These are phyloP conservation scores for Epinephelus malabaricus DNA, from an alignment of 2,797 vertebrate species.

Conservation along the genomic window DNA sequence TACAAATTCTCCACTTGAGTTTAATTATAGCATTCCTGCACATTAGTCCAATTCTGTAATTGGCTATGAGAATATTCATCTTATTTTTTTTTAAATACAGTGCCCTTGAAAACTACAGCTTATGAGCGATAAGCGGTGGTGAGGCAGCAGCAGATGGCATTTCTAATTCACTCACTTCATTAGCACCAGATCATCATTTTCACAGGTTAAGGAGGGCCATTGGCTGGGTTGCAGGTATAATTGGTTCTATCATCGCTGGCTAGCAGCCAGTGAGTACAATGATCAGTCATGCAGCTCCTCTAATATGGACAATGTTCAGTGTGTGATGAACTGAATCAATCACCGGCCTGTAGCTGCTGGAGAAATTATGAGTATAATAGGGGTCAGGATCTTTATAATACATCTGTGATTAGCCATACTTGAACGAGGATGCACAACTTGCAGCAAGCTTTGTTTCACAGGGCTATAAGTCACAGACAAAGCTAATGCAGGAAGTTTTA, in stretches of 20 bases:
- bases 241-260: conserved; percentile 74
- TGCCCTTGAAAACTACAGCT: conserved; percentile 66
- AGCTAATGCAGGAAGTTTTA: conserved; percentile 22
- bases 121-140: conserved; percentile 48
- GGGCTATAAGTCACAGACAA: conserved; percentile 21
- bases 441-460: conserved; percentile 34
- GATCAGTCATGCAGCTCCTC: conserved; percentile 73
- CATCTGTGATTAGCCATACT: conserved; percentile 60
- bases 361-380: conserved; percentile 65
- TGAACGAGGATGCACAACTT: conserved; percentile 25
- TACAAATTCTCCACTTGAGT: conserved; percentile 15
- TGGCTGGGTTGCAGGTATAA: conserved; percentile 74
- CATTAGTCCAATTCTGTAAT: conserved; percentile 33
- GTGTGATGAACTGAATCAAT: conserved; percentile 76
- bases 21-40: conserved; percentile 38
- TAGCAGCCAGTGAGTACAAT: conserved; percentile 64
- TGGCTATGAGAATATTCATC: conserved; percentile 38
- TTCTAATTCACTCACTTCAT: conserved; percentile 80
- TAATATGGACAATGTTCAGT: conserved; percentile 70
- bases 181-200: conserved; percentile 79
- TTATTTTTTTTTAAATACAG: not conserved
- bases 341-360: conserved; percentile 53
- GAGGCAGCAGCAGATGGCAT: conserved; percentile 74
- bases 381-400: conserved; percentile 66
- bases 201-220: conserved; percentile 77